Evolutionary conservation across 2,113 vertebrate species (phyloP), one percentile per base, ranked within the genome.

Genomic region (Nerophis ophidion): DNA sequence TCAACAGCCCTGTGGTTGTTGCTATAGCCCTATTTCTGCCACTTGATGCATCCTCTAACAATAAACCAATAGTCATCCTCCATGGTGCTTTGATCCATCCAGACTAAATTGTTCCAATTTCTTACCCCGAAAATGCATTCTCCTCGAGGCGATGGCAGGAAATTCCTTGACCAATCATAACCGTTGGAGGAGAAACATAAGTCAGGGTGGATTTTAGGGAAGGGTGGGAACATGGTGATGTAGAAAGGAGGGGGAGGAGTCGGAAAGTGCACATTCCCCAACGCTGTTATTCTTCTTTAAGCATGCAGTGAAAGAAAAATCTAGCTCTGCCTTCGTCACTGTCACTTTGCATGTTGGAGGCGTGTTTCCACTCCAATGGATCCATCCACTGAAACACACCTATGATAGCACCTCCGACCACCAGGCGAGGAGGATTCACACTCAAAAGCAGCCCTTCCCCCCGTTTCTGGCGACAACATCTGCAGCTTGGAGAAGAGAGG

Each of bases 401-500:
- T 52, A 42, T 34, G 40, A 42, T 40, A 69, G 49, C 76, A 83
- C 80, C 71, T 82, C 38, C 50, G 49, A 67, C 62, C 68, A 64
- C 66, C 60, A 63, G 68, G 51, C 17, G 33, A 58, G 56, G 16
- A 71, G 71, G 67, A 65, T 77, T 71, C 70, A 63, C 60, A 60
- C 65, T 81, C 61, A 76, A 26, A 26, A 26, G 26, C 26, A 26
- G 75, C 86, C 75, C 66, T 74, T 82, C 61, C 34, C 57, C 52
- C 50, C 74, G 70, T 51, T 50, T 52, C 68, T 60, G 7, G 66
- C 70, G 63, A 70, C 70, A 56, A 65, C 38, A 70, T 54, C 63
- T 63, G 60, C 73, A 75, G 78, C 52, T 10, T 57, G 74, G 71
- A 74, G 75, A 68, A 68, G 64, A 72, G 75, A 70, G 60, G 53